A percentile compares a stretch with the other conserved stretches of the same genome.
Conservation (phyloP, 2,113 vertebrate genomes). For the Paralichthys olivaceus region DNA sequence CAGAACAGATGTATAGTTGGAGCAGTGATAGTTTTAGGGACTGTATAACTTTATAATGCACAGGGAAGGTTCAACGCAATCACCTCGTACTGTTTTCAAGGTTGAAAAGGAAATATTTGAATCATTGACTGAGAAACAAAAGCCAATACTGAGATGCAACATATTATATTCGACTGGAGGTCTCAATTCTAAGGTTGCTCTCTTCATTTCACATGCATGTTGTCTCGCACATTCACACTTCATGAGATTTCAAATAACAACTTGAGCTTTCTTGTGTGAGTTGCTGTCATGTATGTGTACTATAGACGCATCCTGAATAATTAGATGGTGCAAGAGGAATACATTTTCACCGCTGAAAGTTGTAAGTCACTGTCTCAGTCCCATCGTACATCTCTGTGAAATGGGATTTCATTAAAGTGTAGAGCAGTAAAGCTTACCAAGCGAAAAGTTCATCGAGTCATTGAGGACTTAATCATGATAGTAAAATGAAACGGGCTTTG, state of each 20-base stretch:
- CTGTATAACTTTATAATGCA: not conserved
- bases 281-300: constrained; percentile 13
- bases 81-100: constrained; percentile 21
- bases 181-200: too few relatives aligned
- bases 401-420: constrained; percentile 73
- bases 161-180: too few relatives aligned
- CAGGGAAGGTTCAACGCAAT: not conserved
- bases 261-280: not conserved
- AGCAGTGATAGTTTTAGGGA: constrained; percentile 9
- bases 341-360: constrained; percentile 32
- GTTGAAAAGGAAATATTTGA: not conserved
- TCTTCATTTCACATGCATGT: too few relatives aligned
- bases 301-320: constrained; percentile 32
- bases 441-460: constrained; percentile 64
- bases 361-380: constrained; percentile 54
- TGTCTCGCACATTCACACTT: constrained; percentile 1
- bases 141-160: not conserved
- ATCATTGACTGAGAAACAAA: not conserved
- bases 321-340: constrained; percentile 41
- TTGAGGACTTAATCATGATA: constrained; percentile 68
- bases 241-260: not conserved
- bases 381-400: constrained; percentile 66
- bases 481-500: constrained; percentile 60
- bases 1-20: not conserved
- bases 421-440: constrained; percentile 68